A percentile compares a stretch with the other conserved stretches of the same genome.
phyloP scores from a whole-genome alignment of 2,797 vertebrate species.

The Tokudaia tokunoshimensis region DNA sequence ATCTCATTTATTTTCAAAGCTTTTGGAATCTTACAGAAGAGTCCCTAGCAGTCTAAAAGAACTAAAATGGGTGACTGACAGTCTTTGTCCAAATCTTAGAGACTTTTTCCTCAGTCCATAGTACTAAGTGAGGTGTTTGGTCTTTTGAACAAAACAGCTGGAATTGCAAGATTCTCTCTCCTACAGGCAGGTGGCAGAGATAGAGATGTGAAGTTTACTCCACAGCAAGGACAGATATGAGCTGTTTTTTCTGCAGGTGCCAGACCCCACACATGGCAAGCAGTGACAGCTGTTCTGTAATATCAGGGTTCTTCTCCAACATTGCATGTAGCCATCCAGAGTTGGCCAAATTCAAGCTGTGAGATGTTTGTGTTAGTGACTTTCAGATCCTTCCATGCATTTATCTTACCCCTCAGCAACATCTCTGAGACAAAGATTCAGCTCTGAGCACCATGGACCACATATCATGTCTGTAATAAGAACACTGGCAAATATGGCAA shows the following conservation, averaged over 20 bases:
- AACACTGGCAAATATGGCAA: constrained; percentile 89
- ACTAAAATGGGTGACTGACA: constrained; percentile 79
- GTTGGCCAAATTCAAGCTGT: constrained; percentile 91
- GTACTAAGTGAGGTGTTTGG: constrained; percentile 95
- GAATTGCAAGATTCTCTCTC: constrained; percentile 93
- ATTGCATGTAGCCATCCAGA: constrained; percentile 93
- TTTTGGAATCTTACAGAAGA: constrained; percentile 95
- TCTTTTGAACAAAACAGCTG: constrained; percentile 95
- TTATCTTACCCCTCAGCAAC: constrained; percentile 94
- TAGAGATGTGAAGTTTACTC: constrained; percentile 91
- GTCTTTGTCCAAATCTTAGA: constrained; percentile 94
- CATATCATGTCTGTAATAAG: constrained; percentile 94
- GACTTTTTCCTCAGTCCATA: constrained; percentile 93
- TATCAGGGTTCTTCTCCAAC: constrained; percentile 89
- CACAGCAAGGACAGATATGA: constrained; percentile 92
- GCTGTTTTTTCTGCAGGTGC: constrained; percentile 87
- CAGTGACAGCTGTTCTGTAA: constrained; percentile 90
- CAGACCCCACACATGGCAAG: constrained; percentile 92
- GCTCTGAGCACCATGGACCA: constrained; percentile 95
- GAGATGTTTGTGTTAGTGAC: constrained; percentile 92
- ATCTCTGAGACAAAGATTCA: constrained; percentile 94
- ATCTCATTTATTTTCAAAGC: constrained; percentile 94
- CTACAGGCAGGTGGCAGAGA: constrained; percentile 89
- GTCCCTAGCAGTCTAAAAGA: constrained; percentile 93
- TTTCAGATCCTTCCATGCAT: constrained; percentile 95